Evolutionary conservation across 2,888 invertebrate genomes (phyloP).

Genomic region (Drosophila nr. perissopoda): DNA sequence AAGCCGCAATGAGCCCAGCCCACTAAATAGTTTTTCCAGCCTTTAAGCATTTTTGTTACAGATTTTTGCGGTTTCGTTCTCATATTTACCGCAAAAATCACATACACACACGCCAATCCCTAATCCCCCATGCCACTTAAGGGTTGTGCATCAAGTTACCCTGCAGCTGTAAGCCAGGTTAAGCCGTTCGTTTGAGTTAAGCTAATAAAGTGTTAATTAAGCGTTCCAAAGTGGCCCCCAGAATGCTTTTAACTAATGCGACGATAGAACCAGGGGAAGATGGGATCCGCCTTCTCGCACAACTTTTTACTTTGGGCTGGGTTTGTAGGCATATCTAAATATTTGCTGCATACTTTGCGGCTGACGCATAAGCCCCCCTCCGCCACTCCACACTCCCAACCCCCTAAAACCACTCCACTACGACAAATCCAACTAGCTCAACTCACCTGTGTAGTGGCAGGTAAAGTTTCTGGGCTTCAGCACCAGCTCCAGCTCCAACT

Average conservation of each 20-base stretch:
- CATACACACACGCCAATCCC: conserved; percentile 38
- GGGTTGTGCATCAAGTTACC: conserved; percentile 37
- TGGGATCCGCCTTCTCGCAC: conserved; percentile 15
- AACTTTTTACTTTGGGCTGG: conserved; percentile 37
- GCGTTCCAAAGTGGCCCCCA: conserved; percentile 65
- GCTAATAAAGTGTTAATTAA: conserved; percentile 78
- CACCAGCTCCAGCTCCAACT: conserved; percentile 30
- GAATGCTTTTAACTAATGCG: conserved; percentile 63
- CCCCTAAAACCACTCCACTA: background rate
- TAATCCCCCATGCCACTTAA: background rate
- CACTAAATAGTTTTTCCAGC: conserved; percentile 70
- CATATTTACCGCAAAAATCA: conserved; percentile 68
- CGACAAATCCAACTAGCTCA: conserved; percentile 13
- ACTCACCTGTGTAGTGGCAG: conserved; percentile 46
- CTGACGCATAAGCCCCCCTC: conserved; percentile 57
- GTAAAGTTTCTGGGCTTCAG: conserved; percentile 55
- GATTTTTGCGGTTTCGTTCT: conserved; percentile 63
- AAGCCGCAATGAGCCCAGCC: conserved; percentile 27
- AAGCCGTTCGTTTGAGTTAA: conserved; percentile 59
- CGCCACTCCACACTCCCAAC: no score
- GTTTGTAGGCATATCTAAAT: conserved; percentile 69
- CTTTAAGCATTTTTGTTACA: conserved; percentile 70
- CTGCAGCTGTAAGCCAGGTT: conserved; percentile 52
- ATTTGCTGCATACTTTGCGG: conserved; percentile 75
- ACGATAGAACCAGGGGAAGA: background rate